Percentiles rank a stretch among this genome's conserved stretches.
phyloP scores from a whole-genome alignment of 2,888 invertebrate genomes.

The Amiota mariae region DNA sequence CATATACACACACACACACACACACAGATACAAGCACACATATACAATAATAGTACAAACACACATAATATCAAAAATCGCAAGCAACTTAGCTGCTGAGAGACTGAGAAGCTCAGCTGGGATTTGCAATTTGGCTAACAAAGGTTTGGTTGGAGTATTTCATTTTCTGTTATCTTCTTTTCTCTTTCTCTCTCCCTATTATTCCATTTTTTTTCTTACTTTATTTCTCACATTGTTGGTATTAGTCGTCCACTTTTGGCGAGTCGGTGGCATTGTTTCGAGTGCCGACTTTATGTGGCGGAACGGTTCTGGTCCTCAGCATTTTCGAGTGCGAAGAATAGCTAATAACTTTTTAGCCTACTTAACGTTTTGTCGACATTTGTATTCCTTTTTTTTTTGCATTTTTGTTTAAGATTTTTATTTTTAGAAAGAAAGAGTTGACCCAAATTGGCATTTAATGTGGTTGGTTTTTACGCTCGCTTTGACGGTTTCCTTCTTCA shows the following conservation, averaged over 20 bases:
- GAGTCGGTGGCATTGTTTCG: background rate
- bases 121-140: constrained; percentile 25
- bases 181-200: background rate
- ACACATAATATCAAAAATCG: constrained; percentile 4
- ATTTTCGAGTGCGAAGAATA: constrained; percentile 42
- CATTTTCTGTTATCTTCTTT: background rate
- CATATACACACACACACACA: background rate
- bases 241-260: background rate
- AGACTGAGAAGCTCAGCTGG: constrained; percentile 18
- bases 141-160: background rate
- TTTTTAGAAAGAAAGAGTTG: constrained; percentile 12
- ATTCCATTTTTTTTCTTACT: background rate
- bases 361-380: constrained; percentile 45
- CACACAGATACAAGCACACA: background rate
- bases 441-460: constrained; percentile 23
- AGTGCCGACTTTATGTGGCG: constrained; percentile 37
- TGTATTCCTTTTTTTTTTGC: constrained; percentile 31
- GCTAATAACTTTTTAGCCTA: constrained; percentile 46
- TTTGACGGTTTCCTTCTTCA: no score
- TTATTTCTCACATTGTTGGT: background rate
- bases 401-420: background rate
- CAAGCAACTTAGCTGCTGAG: constrained; percentile 9
- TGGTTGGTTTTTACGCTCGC: background rate
- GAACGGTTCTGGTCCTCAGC: constrained; percentile 47
- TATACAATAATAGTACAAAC: background rate